A percentile compares a stretch with the other conserved stretches of the same genome.
These are phyloP conservation scores for Spheniscus humboldti DNA, from an alignment of 2,797 vertebrate genomes.

Conservation along the genomic window DNA sequence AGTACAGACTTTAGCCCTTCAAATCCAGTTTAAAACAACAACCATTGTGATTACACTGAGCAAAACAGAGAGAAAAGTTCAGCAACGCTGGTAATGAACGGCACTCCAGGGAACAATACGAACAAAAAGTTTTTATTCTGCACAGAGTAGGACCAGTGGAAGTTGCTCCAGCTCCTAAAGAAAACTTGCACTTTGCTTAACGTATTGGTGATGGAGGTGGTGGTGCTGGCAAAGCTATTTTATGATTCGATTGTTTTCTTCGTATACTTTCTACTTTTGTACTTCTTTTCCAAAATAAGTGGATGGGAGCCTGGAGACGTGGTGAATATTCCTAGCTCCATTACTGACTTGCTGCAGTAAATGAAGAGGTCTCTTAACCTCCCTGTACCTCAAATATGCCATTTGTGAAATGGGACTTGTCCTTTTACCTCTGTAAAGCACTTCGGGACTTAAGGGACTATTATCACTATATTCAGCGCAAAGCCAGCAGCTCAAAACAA, in stretches of 20 bases:
- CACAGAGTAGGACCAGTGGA: neutral
- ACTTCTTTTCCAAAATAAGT: neutral
- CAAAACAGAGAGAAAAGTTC: neutral
- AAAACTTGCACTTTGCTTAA: neutral
- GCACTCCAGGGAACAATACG: neutral
- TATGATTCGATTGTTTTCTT: neutral
- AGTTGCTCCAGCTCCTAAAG: neutral
- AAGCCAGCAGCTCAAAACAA: neutral
- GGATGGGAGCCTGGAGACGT: neutral
- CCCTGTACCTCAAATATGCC: neutral
- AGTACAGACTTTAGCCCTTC: neutral
- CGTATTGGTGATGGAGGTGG: neutral
- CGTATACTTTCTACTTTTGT: neutral
- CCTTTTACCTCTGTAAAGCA: neutral
- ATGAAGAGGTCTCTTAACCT: neutral
- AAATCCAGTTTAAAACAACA: neutral
- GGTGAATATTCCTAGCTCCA: neutral
- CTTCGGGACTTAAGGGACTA: neutral
- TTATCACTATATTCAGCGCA: neutral
- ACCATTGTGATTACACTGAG: neutral
- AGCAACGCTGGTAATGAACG: neutral
- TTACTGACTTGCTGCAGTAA: neutral
- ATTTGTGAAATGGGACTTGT: neutral
- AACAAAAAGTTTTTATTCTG: neutral
- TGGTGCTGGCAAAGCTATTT: neutral